A percentile compares a stretch with the other conserved stretches of the same genome.
These are phyloP conservation scores for Gobio gobio DNA, from an alignment of 2,113 vertebrate species.

Conservation along the genomic window DNA sequence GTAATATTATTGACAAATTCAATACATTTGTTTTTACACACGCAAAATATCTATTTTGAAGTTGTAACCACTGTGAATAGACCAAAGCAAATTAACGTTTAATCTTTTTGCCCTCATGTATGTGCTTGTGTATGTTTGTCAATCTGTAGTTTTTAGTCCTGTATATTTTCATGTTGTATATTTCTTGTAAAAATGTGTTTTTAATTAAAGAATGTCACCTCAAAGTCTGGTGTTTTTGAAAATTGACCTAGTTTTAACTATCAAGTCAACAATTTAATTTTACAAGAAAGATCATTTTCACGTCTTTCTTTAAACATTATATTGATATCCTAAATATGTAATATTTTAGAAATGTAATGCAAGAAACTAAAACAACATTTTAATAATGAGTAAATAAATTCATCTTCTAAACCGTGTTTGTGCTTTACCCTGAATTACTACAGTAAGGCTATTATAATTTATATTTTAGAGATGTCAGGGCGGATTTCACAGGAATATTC, in stretches of 20 bases:
- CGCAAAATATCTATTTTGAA: conserved; percentile 70
- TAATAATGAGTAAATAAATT: neutral
- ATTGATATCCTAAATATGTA: neutral
- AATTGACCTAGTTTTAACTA: neutral
- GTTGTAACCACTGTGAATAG: conserved; percentile 82
- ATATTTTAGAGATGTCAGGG: neutral
- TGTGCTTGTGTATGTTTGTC: conserved; percentile 63
- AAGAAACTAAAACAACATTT: neutral
- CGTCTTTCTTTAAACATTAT: neutral
- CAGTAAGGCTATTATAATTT: neutral
- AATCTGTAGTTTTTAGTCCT: conserved; percentile 70
- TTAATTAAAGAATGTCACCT: conserved; percentile 76
- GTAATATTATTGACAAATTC: conserved; percentile 63
- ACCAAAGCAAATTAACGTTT: conserved; percentile 85
- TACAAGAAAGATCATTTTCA: neutral
- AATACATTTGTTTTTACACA: conserved; percentile 69
- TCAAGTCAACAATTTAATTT: neutral
- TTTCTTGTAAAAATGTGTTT: conserved; percentile 87
- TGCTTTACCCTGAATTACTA: neutral
- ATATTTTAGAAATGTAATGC: neutral
- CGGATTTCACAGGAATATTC: neutral
- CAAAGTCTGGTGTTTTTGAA: neutral
- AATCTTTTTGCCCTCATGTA: conserved; percentile 64
- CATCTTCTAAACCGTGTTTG: no score
- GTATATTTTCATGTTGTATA: conserved; percentile 87